phyloP scores from a whole-genome alignment of 2,888 invertebrate genomes.

The Noctua janthina region DNA sequence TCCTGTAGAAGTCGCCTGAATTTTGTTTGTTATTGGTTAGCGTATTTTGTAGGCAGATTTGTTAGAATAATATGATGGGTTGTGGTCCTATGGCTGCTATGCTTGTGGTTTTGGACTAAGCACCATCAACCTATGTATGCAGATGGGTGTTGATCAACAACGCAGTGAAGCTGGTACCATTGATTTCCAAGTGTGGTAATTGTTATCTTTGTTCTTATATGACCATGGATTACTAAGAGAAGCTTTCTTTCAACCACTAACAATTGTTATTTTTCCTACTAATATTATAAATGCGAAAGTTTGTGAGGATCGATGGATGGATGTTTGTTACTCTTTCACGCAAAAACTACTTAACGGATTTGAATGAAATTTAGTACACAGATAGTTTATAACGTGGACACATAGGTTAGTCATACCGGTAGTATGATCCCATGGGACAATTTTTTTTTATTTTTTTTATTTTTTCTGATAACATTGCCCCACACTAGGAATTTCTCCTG shows the following conservation, averaged over 20 bases:
- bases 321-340: no score
- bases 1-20: slow-evolving; percentile 55
- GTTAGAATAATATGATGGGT: neutral
- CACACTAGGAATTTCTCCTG: no score
- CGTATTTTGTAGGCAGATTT: slow-evolving; percentile 31
- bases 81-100: slow-evolving; percentile 4
- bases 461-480: no score
- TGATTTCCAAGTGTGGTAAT: neutral
- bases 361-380: no score
- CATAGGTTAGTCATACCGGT: no score
- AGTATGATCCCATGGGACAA: no score
- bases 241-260: neutral
- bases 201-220: neutral
- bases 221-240: neutral
- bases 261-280: neutral
- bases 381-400: no score
- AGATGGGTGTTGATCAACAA: neutral
- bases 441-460: no score
- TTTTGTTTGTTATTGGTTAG: slow-evolving; percentile 48
- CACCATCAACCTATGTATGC: no score
- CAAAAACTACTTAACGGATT: no score
- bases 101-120: slow-evolving; percentile 1
- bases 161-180: neutral
- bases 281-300: no score
- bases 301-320: no score